Evolutionary conservation across 30 jellyfish, hydroid and myxozoan species (phyloP).

Genomic region (Clytia hemisphaerica): DNA sequence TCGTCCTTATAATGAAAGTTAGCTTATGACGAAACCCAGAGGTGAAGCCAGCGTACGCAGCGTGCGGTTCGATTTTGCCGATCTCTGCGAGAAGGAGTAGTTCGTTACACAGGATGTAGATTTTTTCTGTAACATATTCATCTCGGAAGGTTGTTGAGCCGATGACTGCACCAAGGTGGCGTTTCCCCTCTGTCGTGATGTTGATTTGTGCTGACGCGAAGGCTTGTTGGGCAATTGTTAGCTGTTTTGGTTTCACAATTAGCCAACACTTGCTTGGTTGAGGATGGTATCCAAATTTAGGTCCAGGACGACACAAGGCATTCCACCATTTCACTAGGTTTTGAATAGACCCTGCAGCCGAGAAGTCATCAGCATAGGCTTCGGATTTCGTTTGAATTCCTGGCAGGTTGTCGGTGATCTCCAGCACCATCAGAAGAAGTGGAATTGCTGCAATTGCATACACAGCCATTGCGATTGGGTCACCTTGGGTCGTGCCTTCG

Average conservation of each 20-base stretch:
- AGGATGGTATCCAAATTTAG: no score
- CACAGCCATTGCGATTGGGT: constrained; percentile 21
- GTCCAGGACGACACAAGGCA: no score
- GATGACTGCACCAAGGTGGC: constrained; percentile 19
- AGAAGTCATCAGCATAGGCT: not conserved
- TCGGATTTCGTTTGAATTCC: not conserved
- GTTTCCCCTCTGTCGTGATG: not conserved
- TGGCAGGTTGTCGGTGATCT: not conserved
- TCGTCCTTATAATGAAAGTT: constrained; percentile 18
- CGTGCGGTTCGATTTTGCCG: constrained; percentile 2
- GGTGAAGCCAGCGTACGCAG: constrained; percentile 14
- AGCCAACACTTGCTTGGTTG: no score
- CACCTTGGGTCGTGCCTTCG: constrained; percentile 8
- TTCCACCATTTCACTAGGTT: not conserved
- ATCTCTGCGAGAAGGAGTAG: no score
- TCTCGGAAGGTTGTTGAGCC: not conserved
- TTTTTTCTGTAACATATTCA: not conserved
- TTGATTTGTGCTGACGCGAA: not conserved
- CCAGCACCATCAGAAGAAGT: not conserved
- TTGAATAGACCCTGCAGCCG: not conserved
- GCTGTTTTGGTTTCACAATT: not conserved
- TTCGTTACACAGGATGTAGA: not conserved
- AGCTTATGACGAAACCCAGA: constrained; percentile 15
- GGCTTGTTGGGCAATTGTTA: not conserved
- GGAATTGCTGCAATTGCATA: constrained; percentile 18